Percentiles rank a stretch among this genome's conserved stretches.
phyloP scores from a whole-genome alignment of 1,140 invertebrate species.

The Drosophila baimaii region DNA sequence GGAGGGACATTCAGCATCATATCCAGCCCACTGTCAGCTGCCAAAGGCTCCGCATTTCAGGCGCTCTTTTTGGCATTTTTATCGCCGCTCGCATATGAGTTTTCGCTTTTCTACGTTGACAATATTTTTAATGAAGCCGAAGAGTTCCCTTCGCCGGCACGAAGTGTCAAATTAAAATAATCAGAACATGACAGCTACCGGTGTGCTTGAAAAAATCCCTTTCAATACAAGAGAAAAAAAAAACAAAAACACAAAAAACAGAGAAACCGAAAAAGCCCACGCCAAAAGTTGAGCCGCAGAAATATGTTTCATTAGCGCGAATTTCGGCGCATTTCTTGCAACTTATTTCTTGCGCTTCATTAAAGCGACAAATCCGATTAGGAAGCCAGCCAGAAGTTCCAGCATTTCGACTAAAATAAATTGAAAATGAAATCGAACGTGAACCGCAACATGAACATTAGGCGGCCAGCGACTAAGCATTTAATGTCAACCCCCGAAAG shows the following conservation, averaged over 20 bases:
- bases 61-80: conserved; percentile 55
- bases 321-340: conserved; percentile 78
- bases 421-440: conserved; percentile 81
- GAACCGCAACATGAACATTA: conserved; percentile 82
- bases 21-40: conserved; percentile 60
- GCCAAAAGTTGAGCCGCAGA: conserved; percentile 29
- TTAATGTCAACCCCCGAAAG: conserved; percentile 62
- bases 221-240: conserved; percentile 3
- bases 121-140: conserved; percentile 76
- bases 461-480: conserved; percentile 79
- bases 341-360: conserved; percentile 77
- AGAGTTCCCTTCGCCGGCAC: conserved; percentile 65
- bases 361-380: conserved; percentile 82
- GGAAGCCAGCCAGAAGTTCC: conserved; percentile 25
- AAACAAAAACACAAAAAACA: not conserved
- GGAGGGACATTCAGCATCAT: conserved; percentile 24
- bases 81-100: conserved; percentile 60
- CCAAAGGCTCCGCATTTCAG: conserved; percentile 47
- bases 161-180: conserved; percentile 82
- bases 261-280: conserved; percentile 27
- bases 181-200: conserved; percentile 82
- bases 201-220: conserved; percentile 54
- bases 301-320: conserved; percentile 75
- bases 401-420: conserved; percentile 60
- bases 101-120: conserved; percentile 66